Conservation (phyloP, 2,113 vertebrate genomes). For the Echinops telfairi region DNA sequence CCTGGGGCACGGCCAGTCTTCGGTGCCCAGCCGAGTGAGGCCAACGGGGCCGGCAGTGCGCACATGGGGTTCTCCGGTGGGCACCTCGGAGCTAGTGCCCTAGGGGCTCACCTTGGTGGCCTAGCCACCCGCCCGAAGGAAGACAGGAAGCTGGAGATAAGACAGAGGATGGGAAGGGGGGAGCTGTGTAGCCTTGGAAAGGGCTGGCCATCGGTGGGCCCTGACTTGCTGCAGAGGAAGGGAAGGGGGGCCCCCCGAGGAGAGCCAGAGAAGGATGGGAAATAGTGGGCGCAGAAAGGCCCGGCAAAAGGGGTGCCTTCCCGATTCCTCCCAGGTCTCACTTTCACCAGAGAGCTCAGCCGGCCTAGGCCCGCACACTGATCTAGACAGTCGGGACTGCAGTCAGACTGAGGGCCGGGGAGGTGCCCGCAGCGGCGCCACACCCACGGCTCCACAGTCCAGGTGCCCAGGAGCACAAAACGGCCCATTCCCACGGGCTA, state of each 20-base stretch:
- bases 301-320: not conserved
- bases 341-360: not conserved
- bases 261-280: not conserved
- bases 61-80: conserved; percentile 21
- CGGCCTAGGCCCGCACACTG: too few relatives aligned
- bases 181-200: not conserved
- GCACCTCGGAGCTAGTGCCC: not conserved
- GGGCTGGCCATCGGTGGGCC: not conserved
- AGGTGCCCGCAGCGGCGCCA: not conserved
- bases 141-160: not conserved
- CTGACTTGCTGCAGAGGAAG: not conserved
- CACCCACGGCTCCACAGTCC: not conserved
- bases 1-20: not conserved
- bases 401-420: too few relatives aligned
- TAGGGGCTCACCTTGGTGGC: not conserved
- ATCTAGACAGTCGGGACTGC: too few relatives aligned
- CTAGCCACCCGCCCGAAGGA: not conserved
- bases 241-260: not conserved
- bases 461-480: not conserved
- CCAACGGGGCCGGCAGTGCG: not conserved
- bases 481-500: not conserved
- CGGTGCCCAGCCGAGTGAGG: not conserved
- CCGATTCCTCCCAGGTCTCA: not conserved
- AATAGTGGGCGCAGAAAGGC: not conserved
- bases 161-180: not conserved